Base-by-base conservation (phyloP, 64 coral and sea anemone genomes). In the Trachythela sp. region DNA sequence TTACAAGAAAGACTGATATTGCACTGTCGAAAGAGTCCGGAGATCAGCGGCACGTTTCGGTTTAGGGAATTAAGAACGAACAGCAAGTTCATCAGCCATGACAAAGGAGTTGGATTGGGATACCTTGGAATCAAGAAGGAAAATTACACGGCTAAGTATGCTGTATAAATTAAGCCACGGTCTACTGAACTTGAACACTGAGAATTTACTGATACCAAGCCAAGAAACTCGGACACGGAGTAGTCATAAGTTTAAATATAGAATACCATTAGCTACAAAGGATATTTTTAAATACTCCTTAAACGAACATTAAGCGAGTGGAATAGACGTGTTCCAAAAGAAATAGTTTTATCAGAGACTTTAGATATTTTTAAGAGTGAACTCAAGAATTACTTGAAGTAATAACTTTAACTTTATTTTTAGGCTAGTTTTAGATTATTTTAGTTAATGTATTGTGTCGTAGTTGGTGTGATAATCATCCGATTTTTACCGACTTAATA, bases 241-340 rank as follows among this genome's bases (percentile, higher is more conserved):
- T 1, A 83, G 71, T 50, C 68, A 89, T 83, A 83, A 50, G 9
- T 89, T 52, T 83, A 89, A 51, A 89, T 89, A 51, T 89, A 83
- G n/a, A 52, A 24, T 34, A 89, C 35, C 30, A 18, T 18, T 27
- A 77, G 87, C 68, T 31, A 88, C 87, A 75, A 88, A 88, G 40
- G 72, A 88, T 38, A 76, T n/a, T 43, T 88, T 48, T 88, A 75
- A 24, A 43, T 72, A 88, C 40, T 71, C 58, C 36, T 42, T 88
- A 42, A 36, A 42, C 40, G 59, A 88, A 71, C 60, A n/a, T 15
- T 87, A 11, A 71, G 36, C 27, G 40, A 77, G 49, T 89, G 87
- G 87, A 89, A 89, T 43, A 89, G 76, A 18, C 87, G n/a, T n/a
- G n/a, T 89, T 34, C 87, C 87, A 43, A 76, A 70, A 13, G 87